Conservation (phyloP, 2,888 invertebrate species). For the Himalopsyche kuldschensis region DNA sequence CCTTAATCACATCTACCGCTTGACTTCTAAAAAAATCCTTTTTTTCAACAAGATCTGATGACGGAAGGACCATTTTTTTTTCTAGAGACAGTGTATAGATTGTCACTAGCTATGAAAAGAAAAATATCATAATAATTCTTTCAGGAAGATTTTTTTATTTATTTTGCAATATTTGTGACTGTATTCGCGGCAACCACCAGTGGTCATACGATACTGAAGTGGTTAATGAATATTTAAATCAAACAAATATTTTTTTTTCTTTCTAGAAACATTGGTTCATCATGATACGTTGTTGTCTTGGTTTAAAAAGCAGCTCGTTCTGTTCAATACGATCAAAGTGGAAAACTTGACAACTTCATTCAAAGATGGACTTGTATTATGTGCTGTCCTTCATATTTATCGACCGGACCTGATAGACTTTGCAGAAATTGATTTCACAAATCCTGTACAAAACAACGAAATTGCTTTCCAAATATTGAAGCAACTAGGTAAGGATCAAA, state of each 20-base stretch:
- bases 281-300: conserved; percentile 77
- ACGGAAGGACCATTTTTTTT: no score
- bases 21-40: no score
- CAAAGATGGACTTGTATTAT: conserved; percentile 67
- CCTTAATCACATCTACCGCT: no score
- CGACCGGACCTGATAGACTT: conserved; percentile 87
- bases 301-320: conserved; percentile 72
- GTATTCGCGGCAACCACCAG: no score
- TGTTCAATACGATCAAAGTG: conserved; percentile 63
- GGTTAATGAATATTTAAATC: no score
- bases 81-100: no score
- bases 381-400: conserved; percentile 80
- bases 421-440: conserved; percentile 64
- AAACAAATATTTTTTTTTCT: conserved; percentile 26
- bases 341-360: conserved; percentile 72
- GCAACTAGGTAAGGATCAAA: conserved; percentile 69
- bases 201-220: no score
- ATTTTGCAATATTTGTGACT: no score
- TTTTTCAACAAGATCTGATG: no score
- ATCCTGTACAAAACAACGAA: conserved; percentile 71
- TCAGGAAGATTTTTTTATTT: no score
- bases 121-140: no score
- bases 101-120: no score
- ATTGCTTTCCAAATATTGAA: conserved; percentile 83
- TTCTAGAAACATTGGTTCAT: conserved; percentile 67